A percentile compares a stretch with the other conserved stretches of the same genome.
Evolutionary conservation across 2,797 vertebrate species (phyloP).

Genomic region (Onychomys torridus): DNA sequence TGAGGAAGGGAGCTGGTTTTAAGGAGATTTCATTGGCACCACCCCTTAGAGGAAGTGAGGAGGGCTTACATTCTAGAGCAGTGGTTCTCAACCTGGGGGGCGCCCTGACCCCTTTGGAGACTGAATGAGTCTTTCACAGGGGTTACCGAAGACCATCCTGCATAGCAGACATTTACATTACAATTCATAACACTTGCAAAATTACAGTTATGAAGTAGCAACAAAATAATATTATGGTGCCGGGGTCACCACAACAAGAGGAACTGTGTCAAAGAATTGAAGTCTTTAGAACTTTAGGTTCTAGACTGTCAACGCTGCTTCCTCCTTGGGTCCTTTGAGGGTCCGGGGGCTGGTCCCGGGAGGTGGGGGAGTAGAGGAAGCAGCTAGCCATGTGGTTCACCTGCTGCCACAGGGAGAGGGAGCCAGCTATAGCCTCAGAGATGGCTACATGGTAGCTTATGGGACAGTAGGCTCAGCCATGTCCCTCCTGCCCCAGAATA

Average conservation of each 20-base stretch:
- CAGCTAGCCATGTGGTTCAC: not conserved
- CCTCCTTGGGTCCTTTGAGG: not conserved
- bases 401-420: not conserved
- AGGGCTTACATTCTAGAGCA: not conserved
- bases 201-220: not conserved
- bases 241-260: not conserved
- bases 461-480: not conserved
- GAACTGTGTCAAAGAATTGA: not conserved
- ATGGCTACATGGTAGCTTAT: not conserved
- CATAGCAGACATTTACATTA: not conserved
- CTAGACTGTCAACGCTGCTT: not conserved
- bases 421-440: not conserved
- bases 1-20: not conserved
- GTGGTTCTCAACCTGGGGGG: not conserved
- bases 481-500: not conserved
- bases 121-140: not conserved
- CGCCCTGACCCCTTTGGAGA: not conserved
- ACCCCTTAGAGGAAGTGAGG: not conserved
- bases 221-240: not conserved
- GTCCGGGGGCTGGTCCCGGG: not conserved
- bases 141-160: not conserved
- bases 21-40: conserved; percentile 7
- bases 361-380: not conserved
- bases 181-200: not conserved
- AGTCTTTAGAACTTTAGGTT: not conserved